phyloP scores from a whole-genome alignment of 2,888 invertebrate species.

The Odontocerum albicorne region DNA sequence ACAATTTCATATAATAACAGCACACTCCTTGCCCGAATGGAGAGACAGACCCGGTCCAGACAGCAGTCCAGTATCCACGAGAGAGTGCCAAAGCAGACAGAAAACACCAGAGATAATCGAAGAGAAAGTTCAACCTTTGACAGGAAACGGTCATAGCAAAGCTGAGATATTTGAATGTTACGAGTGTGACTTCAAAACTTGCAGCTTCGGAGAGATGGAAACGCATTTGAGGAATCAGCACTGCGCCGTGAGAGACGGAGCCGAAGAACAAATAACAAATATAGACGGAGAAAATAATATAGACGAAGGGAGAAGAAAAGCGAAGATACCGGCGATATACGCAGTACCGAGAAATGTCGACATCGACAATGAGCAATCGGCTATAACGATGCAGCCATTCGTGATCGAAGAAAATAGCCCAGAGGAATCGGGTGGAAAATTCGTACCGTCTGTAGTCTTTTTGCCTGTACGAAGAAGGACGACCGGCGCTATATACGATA shows the following conservation, averaged over 20 bases:
- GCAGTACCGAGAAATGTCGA: conserved; percentile 60
- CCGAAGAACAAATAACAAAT: conserved; percentile 37
- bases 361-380: conserved; percentile 41
- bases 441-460: conserved; percentile 91
- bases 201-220: conserved; percentile 53
- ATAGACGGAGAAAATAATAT: conserved; percentile 27
- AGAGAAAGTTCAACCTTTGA: conserved; percentile 40
- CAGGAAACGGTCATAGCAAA: conserved; percentile 38
- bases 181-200: conserved; percentile 54
- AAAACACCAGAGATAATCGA: conserved; percentile 44
- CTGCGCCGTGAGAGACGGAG: conserved; percentile 51
- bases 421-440: conserved; percentile 59
- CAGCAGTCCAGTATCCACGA: conserved; percentile 29
- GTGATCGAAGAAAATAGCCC: conserved; percentile 70
- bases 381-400: conserved; percentile 92
- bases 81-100: conserved; percentile 38
- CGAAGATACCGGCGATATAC: conserved; percentile 61
- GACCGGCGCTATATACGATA: conserved; percentile 81
- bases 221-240: conserved; percentile 55
- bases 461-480: conserved; percentile 89
- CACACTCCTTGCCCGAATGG: conserved; percentile 52
- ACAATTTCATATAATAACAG: conserved; percentile 61
- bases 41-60: conserved; percentile 30
- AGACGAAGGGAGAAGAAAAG: conserved; percentile 29
- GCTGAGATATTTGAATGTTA: conserved; percentile 53